phyloP scores from a whole-genome alignment of 1,140 invertebrate genomes.

The Gonioctena quinquepunctata region DNA sequence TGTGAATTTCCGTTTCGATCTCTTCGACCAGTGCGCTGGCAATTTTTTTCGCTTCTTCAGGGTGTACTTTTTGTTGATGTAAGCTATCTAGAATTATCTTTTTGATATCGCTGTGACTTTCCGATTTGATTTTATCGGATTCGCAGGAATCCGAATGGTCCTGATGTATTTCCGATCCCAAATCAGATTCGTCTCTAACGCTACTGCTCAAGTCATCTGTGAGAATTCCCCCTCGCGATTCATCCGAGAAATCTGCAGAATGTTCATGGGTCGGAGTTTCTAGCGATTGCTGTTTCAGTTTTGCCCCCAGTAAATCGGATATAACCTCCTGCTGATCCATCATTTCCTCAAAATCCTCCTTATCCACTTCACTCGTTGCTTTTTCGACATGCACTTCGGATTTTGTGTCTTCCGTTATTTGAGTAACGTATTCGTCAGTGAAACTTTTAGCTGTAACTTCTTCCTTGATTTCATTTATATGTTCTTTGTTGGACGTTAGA shows the following conservation, averaged over 20 bases:
- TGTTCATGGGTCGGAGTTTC: neutral
- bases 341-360: neutral
- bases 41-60: slow-evolving; percentile 58
- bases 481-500: too few species aligned
- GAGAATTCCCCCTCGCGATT: neutral
- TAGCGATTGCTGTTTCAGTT: neutral
- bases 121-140: slow-evolving; percentile 49
- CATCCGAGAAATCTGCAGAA: neutral
- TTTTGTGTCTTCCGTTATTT: too few species aligned
- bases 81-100: slow-evolving; percentile 53
- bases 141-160: slow-evolving; percentile 49
- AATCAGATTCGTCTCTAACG: slow-evolving; percentile 49
- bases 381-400: neutral
- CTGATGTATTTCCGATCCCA: slow-evolving; percentile 52
- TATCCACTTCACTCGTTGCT: neutral
- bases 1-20: slow-evolving; percentile 60
- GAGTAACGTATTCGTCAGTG: too few species aligned
- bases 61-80: slow-evolving; percentile 60
- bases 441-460: too few species aligned
- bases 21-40: slow-evolving; percentile 60
- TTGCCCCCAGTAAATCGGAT: neutral
- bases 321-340: slow-evolving; percentile 3
- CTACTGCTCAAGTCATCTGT: slow-evolving; percentile 44
- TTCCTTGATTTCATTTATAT: too few species aligned
- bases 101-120: slow-evolving; percentile 52